These are phyloP conservation scores for Alaudala cheleensis DNA, from an alignment of 2,113 vertebrate genomes.

Conservation along the genomic window DNA sequence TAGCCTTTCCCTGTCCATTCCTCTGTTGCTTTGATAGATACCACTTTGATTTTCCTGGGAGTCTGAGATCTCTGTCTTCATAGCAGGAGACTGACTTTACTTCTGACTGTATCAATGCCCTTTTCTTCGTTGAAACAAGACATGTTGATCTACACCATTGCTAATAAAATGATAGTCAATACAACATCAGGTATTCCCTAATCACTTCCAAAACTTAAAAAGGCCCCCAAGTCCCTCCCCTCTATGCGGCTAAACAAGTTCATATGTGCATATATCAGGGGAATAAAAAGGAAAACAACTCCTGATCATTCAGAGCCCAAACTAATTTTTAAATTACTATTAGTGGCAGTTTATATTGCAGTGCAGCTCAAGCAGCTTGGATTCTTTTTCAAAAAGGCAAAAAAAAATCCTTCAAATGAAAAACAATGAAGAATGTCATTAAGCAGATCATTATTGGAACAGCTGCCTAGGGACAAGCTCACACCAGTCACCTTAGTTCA, in stretches of 20 bases:
- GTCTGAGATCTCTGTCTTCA: background rate
- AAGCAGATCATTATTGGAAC: background rate
- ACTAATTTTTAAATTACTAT: background rate
- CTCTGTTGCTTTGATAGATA: background rate
- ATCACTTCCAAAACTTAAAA: background rate
- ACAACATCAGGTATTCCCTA: background rate
- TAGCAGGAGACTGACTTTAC: background rate
- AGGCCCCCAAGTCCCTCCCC: rapidly evolving
- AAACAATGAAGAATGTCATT: background rate
- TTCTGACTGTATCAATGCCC: background rate
- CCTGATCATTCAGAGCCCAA: background rate
- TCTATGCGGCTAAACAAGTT: background rate
- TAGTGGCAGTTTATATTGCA: background rate
- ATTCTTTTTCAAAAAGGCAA: background rate
- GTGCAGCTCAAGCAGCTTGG: background rate
- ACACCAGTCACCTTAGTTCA: background rate
- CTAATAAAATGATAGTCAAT: background rate
- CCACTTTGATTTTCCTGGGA: background rate
- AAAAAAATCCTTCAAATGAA: background rate
- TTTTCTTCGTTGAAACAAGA: background rate
- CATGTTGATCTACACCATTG: background rate
- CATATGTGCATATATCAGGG: background rate
- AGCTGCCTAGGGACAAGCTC: background rate
- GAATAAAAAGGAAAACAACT: background rate
- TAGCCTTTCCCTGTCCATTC: background rate